Conservation (phyloP, 2,797 vertebrate genomes). For the Coreius guichenoti region DNA sequence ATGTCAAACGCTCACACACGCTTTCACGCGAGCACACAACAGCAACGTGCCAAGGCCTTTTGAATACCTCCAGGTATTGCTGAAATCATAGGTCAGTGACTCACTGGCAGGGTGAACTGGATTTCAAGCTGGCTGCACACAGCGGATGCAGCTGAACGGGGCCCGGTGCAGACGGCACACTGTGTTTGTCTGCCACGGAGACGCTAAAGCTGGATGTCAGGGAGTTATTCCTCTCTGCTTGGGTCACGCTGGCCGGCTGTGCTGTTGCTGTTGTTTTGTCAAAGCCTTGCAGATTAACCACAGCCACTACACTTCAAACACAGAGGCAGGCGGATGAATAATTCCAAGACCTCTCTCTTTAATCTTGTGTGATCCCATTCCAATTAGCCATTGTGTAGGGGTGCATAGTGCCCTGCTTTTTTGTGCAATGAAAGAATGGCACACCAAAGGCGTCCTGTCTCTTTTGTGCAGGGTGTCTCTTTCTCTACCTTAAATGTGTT, state of each 20-base stretch:
- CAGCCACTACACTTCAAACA: slow-evolving; percentile 75
- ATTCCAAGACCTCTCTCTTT: slow-evolving; percentile 74
- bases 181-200: slow-evolving; percentile 46
- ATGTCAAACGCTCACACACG: slow-evolving; percentile 61
- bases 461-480: slow-evolving; percentile 38
- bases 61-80: slow-evolving; percentile 73
- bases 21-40: slow-evolving; percentile 54
- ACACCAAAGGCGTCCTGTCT: slow-evolving; percentile 58
- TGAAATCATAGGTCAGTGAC: slow-evolving; percentile 78
- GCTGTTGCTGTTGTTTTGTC: slow-evolving; percentile 68
- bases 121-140: slow-evolving; percentile 68
- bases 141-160: slow-evolving; percentile 21
- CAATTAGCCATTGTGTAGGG: slow-evolving; percentile 74
- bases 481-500: slow-evolving; percentile 32
- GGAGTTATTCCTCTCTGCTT: slow-evolving; percentile 56
- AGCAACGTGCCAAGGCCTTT: slow-evolving; percentile 68
- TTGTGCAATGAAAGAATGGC: slow-evolving; percentile 64
- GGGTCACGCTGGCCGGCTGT: slow-evolving; percentile 58
- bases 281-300: slow-evolving; percentile 62
- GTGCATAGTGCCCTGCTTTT: slow-evolving; percentile 61
- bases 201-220: slow-evolving; percentile 56
- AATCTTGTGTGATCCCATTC: slow-evolving; percentile 68
- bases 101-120: slow-evolving; percentile 71
- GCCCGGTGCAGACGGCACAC: slow-evolving; percentile 61
- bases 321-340: slow-evolving; percentile 69